Percentiles rank a stretch among this genome's conserved stretches.
These are phyloP conservation scores for Azemiops feae DNA, from an alignment of 2,113 vertebrate genomes.

Conservation along the genomic window DNA sequence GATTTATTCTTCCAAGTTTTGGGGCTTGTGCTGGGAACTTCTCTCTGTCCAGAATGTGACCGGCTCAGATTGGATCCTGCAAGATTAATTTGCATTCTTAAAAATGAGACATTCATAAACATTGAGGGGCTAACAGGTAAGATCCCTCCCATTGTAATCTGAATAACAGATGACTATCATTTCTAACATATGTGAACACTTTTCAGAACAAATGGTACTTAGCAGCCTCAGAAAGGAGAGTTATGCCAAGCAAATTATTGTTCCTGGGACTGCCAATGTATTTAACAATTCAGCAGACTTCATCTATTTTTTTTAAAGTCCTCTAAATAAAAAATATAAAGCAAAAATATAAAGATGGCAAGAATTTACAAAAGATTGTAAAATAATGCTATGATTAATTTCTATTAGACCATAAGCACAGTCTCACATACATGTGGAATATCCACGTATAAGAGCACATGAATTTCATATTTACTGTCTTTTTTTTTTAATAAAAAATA, in stretches of 20 bases:
- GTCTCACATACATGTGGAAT: not conserved
- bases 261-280: not conserved
- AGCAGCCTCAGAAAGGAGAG: constrained; percentile 7
- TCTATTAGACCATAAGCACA: not conserved
- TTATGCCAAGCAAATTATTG: not conserved
- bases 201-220: constrained; percentile 28
- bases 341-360: accelerated
- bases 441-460: not conserved
- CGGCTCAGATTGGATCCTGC: not conserved
- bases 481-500: not conserved
- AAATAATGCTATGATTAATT: not conserved
- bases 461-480: not conserved
- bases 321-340: not conserved
- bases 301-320: not conserved
- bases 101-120: constrained; percentile 10
- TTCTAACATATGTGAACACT: constrained; percentile 24
- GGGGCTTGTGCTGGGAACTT: not conserved
- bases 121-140: not conserved
- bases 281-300: not conserved
- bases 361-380: not conserved
- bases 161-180: constrained; percentile 24
- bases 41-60: not conserved
- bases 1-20: not conserved
- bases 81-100: not conserved
- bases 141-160: not conserved